phyloP scores from a whole-genome alignment of 2,888 invertebrate species.

The Phymatocera aterrima region DNA sequence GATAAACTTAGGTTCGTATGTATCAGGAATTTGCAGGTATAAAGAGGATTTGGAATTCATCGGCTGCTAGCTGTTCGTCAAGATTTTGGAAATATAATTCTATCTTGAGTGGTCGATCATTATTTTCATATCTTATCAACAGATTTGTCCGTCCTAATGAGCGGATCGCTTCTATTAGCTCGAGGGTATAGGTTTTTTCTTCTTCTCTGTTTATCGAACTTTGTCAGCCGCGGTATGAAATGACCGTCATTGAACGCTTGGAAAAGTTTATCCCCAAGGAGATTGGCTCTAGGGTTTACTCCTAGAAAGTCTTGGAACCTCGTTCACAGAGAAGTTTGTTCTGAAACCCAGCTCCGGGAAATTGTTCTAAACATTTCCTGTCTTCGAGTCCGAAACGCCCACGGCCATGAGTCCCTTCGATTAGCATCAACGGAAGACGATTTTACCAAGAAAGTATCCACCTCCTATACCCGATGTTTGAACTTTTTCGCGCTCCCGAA shows the following conservation, averaged over 20 bases:
- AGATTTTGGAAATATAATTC: too few relatives aligned
- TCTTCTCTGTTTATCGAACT: background rate
- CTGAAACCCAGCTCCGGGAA: background rate
- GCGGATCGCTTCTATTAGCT: too few relatives aligned
- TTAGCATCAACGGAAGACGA: background rate
- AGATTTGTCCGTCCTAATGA: too few relatives aligned
- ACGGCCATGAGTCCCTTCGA: background rate
- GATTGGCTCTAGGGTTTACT: background rate
- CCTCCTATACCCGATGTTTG: too few relatives aligned
- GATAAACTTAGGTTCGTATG: too few relatives aligned
- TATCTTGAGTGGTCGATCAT: too few relatives aligned
- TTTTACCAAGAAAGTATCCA: too few relatives aligned
- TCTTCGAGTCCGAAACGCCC: conserved; percentile 23
- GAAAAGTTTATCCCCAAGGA: background rate
- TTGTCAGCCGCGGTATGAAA: background rate
- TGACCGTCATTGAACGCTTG: background rate
- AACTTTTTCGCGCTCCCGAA: too few relatives aligned
- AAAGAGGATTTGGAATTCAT: too few relatives aligned
- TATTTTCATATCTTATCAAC: too few relatives aligned
- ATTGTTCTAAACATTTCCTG: conserved; percentile 10
- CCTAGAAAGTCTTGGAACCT: background rate
- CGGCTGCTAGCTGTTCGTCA: too few relatives aligned
- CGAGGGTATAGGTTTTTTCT: background rate
- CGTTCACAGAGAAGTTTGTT: conserved; percentile 4
- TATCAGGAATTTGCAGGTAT: too few relatives aligned